phyloP scores from a whole-genome alignment of 2,888 invertebrate genomes.

The Scaptomyza parva region DNA sequence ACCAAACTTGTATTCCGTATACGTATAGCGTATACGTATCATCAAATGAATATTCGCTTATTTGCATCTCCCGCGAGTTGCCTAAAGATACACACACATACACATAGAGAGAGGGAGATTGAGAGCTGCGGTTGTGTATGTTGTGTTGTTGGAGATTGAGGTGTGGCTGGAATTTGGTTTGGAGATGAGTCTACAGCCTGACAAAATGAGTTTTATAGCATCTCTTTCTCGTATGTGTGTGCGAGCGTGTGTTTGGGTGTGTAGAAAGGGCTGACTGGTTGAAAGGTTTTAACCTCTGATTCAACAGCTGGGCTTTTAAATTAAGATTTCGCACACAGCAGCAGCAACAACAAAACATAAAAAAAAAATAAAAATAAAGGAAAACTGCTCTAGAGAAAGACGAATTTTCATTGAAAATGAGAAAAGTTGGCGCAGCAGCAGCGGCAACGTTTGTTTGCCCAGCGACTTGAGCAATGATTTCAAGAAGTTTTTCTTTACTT shows the following conservation, averaged over 20 bases:
- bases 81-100: constrained; percentile 43
- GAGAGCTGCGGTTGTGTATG: constrained; percentile 26
- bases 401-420: constrained; percentile 56
- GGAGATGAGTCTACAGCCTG: constrained; percentile 34
- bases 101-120: constrained; percentile 3
- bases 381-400: not conserved
- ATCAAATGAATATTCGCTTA: constrained; percentile 80
- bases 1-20: constrained; percentile 10
- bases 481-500: constrained; percentile 13
- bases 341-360: too few species aligned
- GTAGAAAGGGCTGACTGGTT: constrained; percentile 58
- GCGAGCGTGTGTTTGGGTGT: constrained; percentile 15
- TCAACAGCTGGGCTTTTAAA: constrained; percentile 79
- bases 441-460: constrained; percentile 51
- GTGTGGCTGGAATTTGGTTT: constrained; percentile 35
- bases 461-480: constrained; percentile 50
- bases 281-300: constrained; percentile 76
- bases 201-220: constrained; percentile 72
- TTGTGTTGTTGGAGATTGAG: constrained; percentile 40
- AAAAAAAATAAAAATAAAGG: not conserved
- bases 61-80: constrained; percentile 69
- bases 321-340: constrained; percentile 63
- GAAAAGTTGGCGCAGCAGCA: constrained; percentile 58
- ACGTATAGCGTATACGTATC: constrained; percentile 47
- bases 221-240: constrained; percentile 24